Base-by-base conservation (phyloP, 2,888 invertebrate genomes). In the Papilio gigon region DNA sequence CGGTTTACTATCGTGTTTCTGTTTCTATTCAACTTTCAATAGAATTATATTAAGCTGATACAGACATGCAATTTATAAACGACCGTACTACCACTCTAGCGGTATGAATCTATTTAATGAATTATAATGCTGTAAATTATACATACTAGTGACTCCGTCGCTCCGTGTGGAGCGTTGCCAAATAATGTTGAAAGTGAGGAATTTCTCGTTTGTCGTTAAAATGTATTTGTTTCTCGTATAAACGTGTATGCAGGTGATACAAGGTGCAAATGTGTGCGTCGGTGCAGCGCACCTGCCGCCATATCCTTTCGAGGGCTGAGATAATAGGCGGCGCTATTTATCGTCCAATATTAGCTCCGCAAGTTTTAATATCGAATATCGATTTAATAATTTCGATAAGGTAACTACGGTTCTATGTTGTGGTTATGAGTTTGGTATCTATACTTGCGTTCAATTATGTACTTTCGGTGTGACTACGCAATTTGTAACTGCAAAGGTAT, bases 1-100 rank as follows among this genome's bases (percentile, higher is more conserved):
- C 83, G 70, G 76, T 76, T 89, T 84, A 82, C 85, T 80, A 76
- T 80, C 78, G 79, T 77, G 78, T 81, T 84, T 83, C 82, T 79
- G 78, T 82, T 82, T 82, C 78, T 78, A 78, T 81, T 81, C 82
- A 78, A 83, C 84, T 87, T 85, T 83, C 82, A 82, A 80, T 83
- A 73, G 76, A 76, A 76, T 78, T 80, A 78, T 80, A 80, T 80
- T 78, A 72, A 77, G 71, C 65, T 72, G 64, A 53, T 58, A 69
- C 63, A 68, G 71, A 68, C 70, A 76, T 78, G 76, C 76, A 75
- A 76, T 74, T 63, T 70, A 71, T 62, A 62, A 67, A 68, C 65
- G 27, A 25, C 60, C 42, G 56, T 59, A 37, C 30, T 62, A 65
- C 63, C 67, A 63, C 59, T 64, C 44, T 72, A 63, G 68, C 58